Evolutionary conservation across 2,113 vertebrate genomes (phyloP), one percentile per base, ranked within the genome.

Genomic region (Picathartes gymnocephalus): DNA sequence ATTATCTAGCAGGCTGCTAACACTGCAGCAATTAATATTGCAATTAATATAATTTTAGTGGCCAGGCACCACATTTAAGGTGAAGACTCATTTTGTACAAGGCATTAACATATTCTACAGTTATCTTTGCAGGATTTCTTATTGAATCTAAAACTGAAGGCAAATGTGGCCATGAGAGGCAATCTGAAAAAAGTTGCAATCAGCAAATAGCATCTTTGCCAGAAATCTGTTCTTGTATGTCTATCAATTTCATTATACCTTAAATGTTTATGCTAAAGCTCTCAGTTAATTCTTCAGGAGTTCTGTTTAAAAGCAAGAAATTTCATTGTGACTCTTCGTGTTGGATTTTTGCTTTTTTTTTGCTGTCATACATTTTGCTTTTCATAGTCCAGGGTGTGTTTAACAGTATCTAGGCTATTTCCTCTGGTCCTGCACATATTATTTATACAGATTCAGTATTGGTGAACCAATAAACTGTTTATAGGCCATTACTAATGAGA

Each of bases 391-490:
- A 66, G 6, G 3, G 10, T 54, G 13, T 68, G 27, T 90, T 92
- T 81, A 94, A 87, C 45, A 56, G 37, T 45, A 62, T 81, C 39
- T 70, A 71, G 57, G 53, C 45, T 92, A 80, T 54, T 91, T 89
- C 39, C 15, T 51, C 17, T 64, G 50, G 37, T 86, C 48, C 30
- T 31, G 33, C 39, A 53, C 92, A 60, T 68, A 65, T 71, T 95
- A 64, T 83, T 97, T 95, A 94, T 47, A 86, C 40, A 95, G 68
- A 86, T 94, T 84, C 68, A 79, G 50, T 94, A 96, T 64, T 96
- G 91, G 78, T 78, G 81, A 96, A 95, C 68, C 56, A 94, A 85
- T 97, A 93, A 96, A 84, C 53, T 82, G 33, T 90, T 97, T 96
- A 96, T 96, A 96, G 93, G 39, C 39, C 61, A 79, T 91, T 97